Conservation (phyloP, 2,888 invertebrate genomes). For the Diadegma fenestrale region DNA sequence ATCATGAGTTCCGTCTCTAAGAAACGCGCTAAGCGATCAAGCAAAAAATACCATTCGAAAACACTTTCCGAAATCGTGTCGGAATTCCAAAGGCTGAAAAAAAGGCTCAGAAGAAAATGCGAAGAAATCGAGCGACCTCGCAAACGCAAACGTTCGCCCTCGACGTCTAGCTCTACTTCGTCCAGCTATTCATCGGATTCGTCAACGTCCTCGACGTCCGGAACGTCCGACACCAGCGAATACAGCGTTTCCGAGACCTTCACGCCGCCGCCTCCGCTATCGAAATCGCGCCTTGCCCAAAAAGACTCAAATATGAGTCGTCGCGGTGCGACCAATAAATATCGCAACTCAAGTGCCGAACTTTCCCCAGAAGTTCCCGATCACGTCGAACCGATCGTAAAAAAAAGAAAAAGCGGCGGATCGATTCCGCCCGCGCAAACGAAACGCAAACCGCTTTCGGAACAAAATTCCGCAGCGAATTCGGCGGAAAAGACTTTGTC, state of each 20-base stretch:
- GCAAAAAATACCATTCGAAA: background rate
- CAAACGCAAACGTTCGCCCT: conserved; percentile 40
- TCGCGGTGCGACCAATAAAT: background rate
- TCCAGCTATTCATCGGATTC: conserved; percentile 6
- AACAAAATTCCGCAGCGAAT: background rate
- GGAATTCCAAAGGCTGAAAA: background rate
- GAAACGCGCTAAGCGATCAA: background rate
- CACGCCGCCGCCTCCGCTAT: background rate
- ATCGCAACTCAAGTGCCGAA: background rate
- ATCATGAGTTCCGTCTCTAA: background rate
- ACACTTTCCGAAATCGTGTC: background rate
- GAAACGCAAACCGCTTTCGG: background rate
- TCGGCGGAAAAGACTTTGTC: background rate
- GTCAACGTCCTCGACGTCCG: background rate
- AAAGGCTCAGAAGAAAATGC: background rate
- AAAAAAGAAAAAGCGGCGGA: background rate
- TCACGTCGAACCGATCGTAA: background rate
- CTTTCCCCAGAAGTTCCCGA: background rate
- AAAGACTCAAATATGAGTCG: conserved; percentile 5
- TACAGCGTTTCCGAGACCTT: background rate
- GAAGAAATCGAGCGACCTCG: background rate
- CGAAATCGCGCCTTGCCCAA: background rate
- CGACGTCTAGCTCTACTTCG: conserved; percentile 18
- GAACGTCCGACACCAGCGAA: background rate
- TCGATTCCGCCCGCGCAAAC: background rate